phyloP scores from a whole-genome alignment of 1,140 invertebrate genomes.

The Lithobius niger region DNA sequence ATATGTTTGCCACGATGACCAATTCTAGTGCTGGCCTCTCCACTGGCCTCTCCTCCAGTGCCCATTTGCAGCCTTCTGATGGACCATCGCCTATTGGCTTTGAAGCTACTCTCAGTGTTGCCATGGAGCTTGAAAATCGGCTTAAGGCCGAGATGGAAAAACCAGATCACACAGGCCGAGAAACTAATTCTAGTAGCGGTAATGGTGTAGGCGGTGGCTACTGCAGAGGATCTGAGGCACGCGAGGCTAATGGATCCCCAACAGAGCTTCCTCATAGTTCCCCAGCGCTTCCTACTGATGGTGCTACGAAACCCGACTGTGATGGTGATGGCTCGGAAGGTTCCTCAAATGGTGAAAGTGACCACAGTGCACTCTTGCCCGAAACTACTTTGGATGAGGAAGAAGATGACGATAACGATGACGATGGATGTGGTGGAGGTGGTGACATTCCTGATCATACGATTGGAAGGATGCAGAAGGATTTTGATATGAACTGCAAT shows the following conservation, averaged over 20 bases:
- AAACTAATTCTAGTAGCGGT: slow-evolving; percentile 39
- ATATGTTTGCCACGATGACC: slow-evolving; percentile 1
- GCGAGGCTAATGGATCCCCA: background rate
- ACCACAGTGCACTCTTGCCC: slow-evolving; percentile 5
- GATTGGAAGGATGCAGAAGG: too few relatives aligned
- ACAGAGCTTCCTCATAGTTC: background rate
- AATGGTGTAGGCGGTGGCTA: slow-evolving; percentile 11
- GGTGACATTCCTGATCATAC: too few relatives aligned
- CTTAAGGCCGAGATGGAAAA: slow-evolving; percentile 2
- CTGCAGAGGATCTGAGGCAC: background rate
- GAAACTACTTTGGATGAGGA: slow-evolving; percentile 15
- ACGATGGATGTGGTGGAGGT: slow-evolving; percentile 34
- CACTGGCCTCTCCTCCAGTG: background rate
- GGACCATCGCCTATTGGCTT: slow-evolving; percentile 10
- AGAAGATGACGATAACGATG: slow-evolving; percentile 45
- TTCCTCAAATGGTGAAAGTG: slow-evolving; percentile 2
- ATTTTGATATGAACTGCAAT: too few relatives aligned
- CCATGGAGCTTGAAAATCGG: slow-evolving; percentile 17
- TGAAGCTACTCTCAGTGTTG: slow-evolving; percentile 19
- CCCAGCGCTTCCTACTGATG: background rate
- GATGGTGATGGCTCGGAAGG: slow-evolving; percentile 1
- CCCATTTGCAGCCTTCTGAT: background rate
- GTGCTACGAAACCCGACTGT: background rate
- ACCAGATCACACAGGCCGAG: slow-evolving; percentile 37
- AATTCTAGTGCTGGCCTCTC: too few relatives aligned